Conservation (phyloP, 2,888 invertebrate genomes). For the Perithous albicinctus region DNA sequence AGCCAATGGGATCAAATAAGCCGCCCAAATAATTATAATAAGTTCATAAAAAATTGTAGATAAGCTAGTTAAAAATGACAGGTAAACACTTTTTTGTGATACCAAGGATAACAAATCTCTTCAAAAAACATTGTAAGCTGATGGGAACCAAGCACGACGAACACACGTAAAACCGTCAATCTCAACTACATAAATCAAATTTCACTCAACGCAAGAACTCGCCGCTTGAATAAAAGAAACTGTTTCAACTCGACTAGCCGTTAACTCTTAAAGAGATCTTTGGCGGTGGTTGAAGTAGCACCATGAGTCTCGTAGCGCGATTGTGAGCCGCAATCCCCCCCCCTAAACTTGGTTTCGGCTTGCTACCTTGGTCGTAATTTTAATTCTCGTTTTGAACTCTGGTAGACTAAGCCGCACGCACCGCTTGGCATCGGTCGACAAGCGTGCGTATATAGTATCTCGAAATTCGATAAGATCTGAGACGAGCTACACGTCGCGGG, state of each 20-base stretch:
- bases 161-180: neutral
- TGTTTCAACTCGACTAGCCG: neutral
- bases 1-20: too few species aligned
- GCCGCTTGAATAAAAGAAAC: conserved; percentile 5
- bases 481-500: conserved; percentile 29
- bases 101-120: neutral
- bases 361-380: conserved; percentile 31
- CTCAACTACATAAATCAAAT: neutral
- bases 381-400: conserved; percentile 42
- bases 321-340: neutral
- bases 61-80: too few species aligned
- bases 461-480: conserved; percentile 53
- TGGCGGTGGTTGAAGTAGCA: neutral
- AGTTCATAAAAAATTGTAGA: too few species aligned
- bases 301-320: neutral
- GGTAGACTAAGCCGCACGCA: neutral
- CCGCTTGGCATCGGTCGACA: neutral
- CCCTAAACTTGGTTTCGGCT: neutral
- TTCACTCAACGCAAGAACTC: neutral
- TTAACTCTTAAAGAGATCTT: conserved; percentile 5
- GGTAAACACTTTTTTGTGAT: too few species aligned
- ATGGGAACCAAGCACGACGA: neutral
- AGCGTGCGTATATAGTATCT: conserved; percentile 33
- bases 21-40: too few species aligned
- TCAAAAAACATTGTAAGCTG: neutral